Conservation (phyloP, 2,797 vertebrate genomes). For the Sebastes cheni region DNA sequence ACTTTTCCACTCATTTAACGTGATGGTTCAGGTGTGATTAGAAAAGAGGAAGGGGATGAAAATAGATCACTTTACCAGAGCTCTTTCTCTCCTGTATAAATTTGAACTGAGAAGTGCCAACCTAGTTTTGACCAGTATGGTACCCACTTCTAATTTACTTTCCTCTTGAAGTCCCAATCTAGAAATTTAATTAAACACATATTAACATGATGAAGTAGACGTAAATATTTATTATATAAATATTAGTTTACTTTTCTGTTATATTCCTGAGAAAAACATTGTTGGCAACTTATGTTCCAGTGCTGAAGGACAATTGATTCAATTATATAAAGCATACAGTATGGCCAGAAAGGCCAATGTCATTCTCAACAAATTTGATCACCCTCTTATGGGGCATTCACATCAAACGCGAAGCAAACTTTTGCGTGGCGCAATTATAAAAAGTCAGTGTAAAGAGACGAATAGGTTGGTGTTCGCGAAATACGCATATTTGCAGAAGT, state of each 20-base stretch:
- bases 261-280: neutral
- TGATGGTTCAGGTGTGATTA: neutral
- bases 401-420: no score
- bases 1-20: slow-evolving; percentile 27
- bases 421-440: no score
- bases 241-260: neutral
- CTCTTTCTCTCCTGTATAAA: neutral
- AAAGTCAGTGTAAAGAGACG: no score
- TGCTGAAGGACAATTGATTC: neutral
- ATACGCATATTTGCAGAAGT: no score
- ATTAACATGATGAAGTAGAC: neutral
- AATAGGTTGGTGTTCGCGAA: no score
- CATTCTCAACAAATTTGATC: neutral
- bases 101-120: neutral
- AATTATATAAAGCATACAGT: neutral
- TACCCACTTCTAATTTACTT: neutral
- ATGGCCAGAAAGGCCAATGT: neutral
- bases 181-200: neutral
- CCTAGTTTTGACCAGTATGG: neutral
- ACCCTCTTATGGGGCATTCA: no score
- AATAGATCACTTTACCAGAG: neutral
- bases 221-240: neutral
- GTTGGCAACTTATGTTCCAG: neutral
- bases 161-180: neutral
- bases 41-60: neutral